These are phyloP conservation scores for Pygoscelis antarcticus DNA, from an alignment of 2,113 vertebrate genomes.

Conservation along the genomic window DNA sequence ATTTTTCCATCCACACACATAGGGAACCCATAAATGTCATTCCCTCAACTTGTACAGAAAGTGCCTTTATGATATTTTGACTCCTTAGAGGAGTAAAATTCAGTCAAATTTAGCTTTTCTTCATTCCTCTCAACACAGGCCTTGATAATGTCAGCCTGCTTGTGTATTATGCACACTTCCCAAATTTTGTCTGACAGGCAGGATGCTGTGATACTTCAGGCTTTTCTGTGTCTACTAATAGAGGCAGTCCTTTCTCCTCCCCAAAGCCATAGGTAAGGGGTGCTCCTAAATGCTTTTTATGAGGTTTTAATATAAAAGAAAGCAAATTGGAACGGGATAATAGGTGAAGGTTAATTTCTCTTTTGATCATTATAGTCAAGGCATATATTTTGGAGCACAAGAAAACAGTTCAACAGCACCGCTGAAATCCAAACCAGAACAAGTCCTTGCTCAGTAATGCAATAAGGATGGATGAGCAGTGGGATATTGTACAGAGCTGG, in stretches of 20 bases:
- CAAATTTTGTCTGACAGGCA: not conserved
- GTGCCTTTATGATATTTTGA: not conserved
- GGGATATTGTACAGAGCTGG: not conserved
- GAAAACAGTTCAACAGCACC: not conserved
- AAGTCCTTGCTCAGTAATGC: not conserved
- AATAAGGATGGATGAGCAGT: not conserved
- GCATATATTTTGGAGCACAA: not conserved
- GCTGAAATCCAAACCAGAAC: not conserved
- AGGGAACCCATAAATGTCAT: not conserved
- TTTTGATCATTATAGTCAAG: not conserved
- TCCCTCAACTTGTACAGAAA: not conserved
- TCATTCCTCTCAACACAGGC: not conserved
- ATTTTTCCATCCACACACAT: not conserved
- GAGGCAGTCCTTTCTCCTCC: not conserved
- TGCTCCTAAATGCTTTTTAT: not conserved
- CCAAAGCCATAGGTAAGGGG: not conserved
- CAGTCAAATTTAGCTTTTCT: not conserved
- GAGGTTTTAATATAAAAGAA: not conserved
- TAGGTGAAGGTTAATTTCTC: not conserved
- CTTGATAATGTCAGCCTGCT: not conserved
- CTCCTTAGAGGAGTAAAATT: not conserved
- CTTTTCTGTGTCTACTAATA: not conserved
- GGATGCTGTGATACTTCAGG: not conserved
- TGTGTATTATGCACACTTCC: not conserved
- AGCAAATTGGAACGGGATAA: not conserved